A percentile compares a stretch with the other conserved stretches of the same genome.
Evolutionary conservation across 2,113 vertebrate genomes (phyloP).

Genomic region (Mixornis gularis): DNA sequence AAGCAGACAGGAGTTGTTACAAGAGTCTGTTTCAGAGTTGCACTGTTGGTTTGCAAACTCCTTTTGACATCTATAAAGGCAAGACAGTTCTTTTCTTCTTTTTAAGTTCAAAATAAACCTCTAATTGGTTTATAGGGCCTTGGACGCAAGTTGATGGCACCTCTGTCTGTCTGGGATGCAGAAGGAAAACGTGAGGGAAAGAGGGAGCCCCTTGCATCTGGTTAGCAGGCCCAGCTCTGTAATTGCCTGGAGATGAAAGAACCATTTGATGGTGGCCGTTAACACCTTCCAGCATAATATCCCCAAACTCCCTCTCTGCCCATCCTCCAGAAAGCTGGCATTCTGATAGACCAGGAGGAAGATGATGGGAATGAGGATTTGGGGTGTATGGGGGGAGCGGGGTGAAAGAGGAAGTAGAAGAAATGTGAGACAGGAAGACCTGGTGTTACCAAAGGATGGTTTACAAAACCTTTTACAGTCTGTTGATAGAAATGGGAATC

Average conservation of each 20-base stretch:
- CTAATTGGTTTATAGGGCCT: neutral
- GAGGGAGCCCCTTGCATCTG: slow-evolving; percentile 48
- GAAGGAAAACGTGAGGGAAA: neutral
- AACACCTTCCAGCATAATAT: slow-evolving; percentile 20
- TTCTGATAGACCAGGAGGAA: neutral
- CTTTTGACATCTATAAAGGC: neutral
- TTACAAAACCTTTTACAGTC: neutral
- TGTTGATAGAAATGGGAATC: neutral
- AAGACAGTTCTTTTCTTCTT: neutral
- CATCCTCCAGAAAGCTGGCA: neutral
- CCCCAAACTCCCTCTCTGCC: neutral
- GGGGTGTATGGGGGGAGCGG: neutral
- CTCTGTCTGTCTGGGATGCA: slow-evolving; percentile 17
- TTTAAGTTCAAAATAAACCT: neutral
- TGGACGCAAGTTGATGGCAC: neutral
- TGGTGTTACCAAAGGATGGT: neutral
- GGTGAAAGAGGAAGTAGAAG: neutral
- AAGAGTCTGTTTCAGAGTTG: neutral
- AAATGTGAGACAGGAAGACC: neutral
- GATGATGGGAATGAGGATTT: neutral
- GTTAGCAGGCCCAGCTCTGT: slow-evolving; percentile 23
- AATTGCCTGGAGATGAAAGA: slow-evolving; percentile 48
- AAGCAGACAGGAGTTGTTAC: neutral
- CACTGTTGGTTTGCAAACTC: neutral
- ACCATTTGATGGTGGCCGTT: slow-evolving; percentile 13